Conservation (phyloP, 2,888 invertebrate species). For the Therioaphis trifolii region DNA sequence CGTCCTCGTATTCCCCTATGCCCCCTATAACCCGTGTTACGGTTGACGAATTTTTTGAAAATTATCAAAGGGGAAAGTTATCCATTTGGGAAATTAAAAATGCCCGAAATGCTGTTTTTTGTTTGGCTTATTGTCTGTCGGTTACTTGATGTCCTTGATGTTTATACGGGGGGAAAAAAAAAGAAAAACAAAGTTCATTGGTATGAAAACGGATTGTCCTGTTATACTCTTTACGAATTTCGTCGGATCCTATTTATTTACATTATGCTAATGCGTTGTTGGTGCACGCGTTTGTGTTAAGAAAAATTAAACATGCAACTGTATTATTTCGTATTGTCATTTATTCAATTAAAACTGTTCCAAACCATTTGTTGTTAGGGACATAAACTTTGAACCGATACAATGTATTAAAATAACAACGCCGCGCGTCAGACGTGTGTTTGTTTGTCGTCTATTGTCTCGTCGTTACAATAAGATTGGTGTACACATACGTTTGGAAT, state of each 20-base stretch:
- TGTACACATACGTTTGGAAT: slow-evolving; percentile 20
- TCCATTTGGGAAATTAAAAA: slow-evolving; percentile 58
- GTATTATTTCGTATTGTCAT: neutral
- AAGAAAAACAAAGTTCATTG: neutral
- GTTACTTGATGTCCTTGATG: neutral
- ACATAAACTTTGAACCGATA: neutral
- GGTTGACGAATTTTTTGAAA: slow-evolving; percentile 42
- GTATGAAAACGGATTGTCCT: neutral
- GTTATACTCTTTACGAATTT: too few species aligned
- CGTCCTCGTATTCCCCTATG: neutral
- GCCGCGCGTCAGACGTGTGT: neutral
- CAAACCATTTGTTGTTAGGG: too few species aligned
- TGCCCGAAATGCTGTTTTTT: neutral
- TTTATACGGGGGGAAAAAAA: neutral
- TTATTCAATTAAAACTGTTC: too few species aligned
- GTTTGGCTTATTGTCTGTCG: neutral
- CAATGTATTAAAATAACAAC: slow-evolving; percentile 8
- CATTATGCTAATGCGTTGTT: too few species aligned
- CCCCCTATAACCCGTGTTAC: slow-evolving; percentile 1
- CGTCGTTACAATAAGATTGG: neutral
- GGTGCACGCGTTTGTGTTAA: neutral
- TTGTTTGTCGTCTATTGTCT: slow-evolving; percentile 35
- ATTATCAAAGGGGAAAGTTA: slow-evolving; percentile 35
- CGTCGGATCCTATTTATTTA: too few species aligned
- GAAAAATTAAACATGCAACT: neutral